Evolutionary conservation across 2,797 vertebrate genomes (phyloP).

Genomic region (Argentina silus): DNA sequence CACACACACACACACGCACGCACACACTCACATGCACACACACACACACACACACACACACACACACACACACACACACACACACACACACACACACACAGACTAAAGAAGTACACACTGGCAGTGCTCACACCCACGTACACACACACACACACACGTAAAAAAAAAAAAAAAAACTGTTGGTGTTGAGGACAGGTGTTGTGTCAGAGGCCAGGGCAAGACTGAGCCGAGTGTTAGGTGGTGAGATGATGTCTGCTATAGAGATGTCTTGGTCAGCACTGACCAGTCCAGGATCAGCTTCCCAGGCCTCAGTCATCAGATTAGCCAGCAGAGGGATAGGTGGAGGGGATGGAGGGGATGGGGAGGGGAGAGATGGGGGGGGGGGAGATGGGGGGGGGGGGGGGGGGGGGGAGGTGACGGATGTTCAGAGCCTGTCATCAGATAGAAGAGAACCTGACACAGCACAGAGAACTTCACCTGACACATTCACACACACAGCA

Average conservation of each 20-base stretch:
- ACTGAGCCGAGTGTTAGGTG: constrained; percentile 7
- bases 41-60: background rate
- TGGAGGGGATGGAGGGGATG: background rate
- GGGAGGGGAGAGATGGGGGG: background rate
- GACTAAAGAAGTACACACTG: background rate
- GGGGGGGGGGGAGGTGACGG: no score
- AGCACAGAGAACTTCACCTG: background rate
- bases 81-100: background rate
- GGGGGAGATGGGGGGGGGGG: background rate
- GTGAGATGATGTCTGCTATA: background rate
- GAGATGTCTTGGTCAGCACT: constrained; percentile 12
- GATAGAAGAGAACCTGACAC: background rate
- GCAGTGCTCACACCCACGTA: background rate
- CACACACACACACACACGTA: background rate
- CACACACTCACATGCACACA: background rate
- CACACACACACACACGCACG: background rate
- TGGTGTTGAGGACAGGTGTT: constrained; percentile 20
- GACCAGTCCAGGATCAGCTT: background rate
- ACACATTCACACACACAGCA: background rate
- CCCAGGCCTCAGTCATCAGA: constrained; percentile 5
- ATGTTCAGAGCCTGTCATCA: background rate
- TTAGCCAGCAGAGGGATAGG: background rate
- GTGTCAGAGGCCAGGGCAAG: constrained; percentile 11
- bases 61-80: no score
- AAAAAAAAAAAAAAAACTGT: background rate